Evolutionary conservation across 2,113 vertebrate species (phyloP).

Genomic region (Glaucomys volans): DNA sequence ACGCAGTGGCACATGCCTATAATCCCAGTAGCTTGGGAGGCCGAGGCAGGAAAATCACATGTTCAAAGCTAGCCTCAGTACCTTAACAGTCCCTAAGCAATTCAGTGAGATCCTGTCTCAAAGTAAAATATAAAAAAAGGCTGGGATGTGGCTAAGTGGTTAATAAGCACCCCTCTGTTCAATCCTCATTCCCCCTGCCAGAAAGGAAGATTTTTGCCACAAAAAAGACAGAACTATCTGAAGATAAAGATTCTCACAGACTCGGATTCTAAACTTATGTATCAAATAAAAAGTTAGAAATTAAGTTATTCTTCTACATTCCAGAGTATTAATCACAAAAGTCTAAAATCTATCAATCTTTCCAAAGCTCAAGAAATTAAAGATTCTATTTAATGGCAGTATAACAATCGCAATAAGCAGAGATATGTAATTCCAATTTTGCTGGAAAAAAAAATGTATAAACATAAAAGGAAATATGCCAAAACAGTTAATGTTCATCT

Average conservation of each 20-base stretch:
- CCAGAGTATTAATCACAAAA: not conserved
- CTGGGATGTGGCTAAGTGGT: no score
- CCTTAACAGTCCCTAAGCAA: no score
- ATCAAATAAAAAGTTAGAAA: not conserved
- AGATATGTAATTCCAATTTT: conserved; percentile 15
- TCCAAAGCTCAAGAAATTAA: conserved; percentile 29
- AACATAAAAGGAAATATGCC: not conserved
- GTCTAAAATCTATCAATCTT: not conserved
- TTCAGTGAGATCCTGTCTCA: no score
- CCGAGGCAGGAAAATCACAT: no score
- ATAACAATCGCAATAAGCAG: not conserved
- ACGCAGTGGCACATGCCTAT: no score
- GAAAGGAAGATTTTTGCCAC: not conserved
- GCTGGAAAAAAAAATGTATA: not conserved
- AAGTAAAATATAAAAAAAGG: no score
- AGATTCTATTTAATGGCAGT: conserved; percentile 26
- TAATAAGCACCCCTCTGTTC: no score
- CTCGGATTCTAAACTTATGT: not conserved
- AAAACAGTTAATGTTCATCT: not conserved
- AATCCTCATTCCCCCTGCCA: no score
- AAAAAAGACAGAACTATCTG: not conserved
- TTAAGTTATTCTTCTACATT: conserved; percentile 3
- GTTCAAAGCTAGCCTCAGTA: no score
- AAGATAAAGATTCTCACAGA: not conserved
- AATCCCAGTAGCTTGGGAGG: no score